These are phyloP conservation scores for Drosophila pseudotakahashii DNA, from an alignment of 2,888 invertebrate species.

Conservation along the genomic window DNA sequence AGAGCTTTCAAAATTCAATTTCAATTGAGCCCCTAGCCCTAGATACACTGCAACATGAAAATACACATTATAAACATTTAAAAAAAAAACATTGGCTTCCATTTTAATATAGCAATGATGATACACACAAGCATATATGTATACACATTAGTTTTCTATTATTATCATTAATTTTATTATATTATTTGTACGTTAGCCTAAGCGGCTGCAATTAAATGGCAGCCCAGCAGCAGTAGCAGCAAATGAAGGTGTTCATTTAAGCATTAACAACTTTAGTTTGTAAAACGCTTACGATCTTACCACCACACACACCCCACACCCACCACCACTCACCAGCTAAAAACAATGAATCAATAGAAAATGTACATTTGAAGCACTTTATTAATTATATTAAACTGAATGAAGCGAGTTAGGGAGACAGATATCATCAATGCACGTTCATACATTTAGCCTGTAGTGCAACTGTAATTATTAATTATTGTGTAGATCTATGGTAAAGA, in stretches of 20 bases:
- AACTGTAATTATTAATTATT: constrained; percentile 56
- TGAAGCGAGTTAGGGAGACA: constrained; percentile 10
- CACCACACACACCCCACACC: constrained; percentile 2
- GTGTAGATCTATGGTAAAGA: constrained; percentile 41
- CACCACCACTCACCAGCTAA: constrained; percentile 2
- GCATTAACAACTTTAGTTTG: constrained; percentile 38
- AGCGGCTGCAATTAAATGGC: constrained; percentile 24
- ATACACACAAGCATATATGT: constrained; percentile 32
- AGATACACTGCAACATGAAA: constrained; percentile 27
- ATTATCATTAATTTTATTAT: constrained; percentile 33
- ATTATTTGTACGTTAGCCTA: constrained; percentile 44
- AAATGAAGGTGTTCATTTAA: constrained; percentile 52
- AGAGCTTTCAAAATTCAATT: constrained; percentile 65
- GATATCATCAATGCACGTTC: constrained; percentile 35
- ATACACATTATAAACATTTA: constrained; percentile 39
- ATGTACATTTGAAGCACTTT: constrained; percentile 69
- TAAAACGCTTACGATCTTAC: constrained; percentile 40
- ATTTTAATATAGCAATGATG: constrained; percentile 59
- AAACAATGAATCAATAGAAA: constrained; percentile 31
- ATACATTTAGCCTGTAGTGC: constrained; percentile 58
- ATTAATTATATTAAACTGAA: constrained; percentile 44
- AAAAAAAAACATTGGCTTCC: constrained; percentile 68
- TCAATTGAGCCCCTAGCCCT: constrained; percentile 52
- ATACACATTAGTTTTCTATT: constrained; percentile 62
- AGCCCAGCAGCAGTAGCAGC: constrained; percentile 26